Evolutionary conservation across 2,797 vertebrate genomes (phyloP).

Genomic region (Centropyge bicolor): DNA sequence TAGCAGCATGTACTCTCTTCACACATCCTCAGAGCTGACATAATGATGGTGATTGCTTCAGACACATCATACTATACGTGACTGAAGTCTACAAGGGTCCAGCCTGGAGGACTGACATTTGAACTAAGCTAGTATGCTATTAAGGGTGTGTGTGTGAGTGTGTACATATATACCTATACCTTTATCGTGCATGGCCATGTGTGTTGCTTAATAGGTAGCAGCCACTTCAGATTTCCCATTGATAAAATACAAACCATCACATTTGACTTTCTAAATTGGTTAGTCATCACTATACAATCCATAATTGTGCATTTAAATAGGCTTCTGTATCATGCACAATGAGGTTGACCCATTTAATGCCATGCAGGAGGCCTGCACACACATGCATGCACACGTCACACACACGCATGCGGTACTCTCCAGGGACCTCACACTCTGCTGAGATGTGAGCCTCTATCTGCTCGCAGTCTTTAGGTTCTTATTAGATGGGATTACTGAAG

Average conservation of each 20-base stretch:
- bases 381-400: constrained; percentile 33
- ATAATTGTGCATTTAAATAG: constrained; percentile 48
- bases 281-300: constrained; percentile 23
- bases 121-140: constrained; percentile 11
- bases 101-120: constrained; percentile 6
- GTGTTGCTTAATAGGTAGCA: not conserved
- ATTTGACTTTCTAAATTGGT: constrained; percentile 28
- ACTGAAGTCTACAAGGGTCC: not conserved
- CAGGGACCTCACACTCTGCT: constrained; percentile 33
- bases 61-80: not conserved
- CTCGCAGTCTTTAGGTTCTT: constrained; percentile 49
- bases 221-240: constrained; percentile 1
- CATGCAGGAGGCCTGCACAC: constrained; percentile 46
- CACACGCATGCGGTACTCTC: constrained; percentile 32
- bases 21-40: not conserved
- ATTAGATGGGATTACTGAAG: constrained; percentile 57
- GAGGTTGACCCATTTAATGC: constrained; percentile 72
- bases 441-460: constrained; percentile 43
- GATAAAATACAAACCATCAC: constrained; percentile 24
- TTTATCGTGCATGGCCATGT: not conserved
- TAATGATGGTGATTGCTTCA: not conserved
- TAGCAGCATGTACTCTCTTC: not conserved
- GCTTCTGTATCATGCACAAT: constrained; percentile 64
- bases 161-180: not conserved
- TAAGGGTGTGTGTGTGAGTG: not conserved